Percentiles rank a stretch among this genome's conserved stretches.
These are phyloP conservation scores for Aspidiotus destructor DNA, from an alignment of 2,888 invertebrate genomes.

Conservation along the genomic window DNA sequence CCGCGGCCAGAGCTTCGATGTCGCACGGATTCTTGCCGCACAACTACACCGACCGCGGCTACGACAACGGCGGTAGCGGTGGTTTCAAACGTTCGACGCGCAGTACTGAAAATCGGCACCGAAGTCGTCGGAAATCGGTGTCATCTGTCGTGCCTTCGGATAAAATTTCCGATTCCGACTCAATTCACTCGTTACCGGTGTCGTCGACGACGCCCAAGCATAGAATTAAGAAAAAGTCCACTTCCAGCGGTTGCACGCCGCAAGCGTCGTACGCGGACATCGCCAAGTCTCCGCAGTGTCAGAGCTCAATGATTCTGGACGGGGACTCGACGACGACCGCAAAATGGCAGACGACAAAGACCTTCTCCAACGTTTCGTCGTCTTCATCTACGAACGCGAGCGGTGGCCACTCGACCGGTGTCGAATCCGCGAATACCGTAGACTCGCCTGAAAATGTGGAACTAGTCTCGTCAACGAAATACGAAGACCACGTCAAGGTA, in stretches of 20 bases:
- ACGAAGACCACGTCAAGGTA: slow-evolving; percentile 8
- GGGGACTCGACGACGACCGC: slow-evolving; percentile 11
- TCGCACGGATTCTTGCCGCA: slow-evolving; percentile 33
- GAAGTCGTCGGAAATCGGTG: slow-evolving; percentile 55
- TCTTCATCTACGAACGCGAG: slow-evolving; percentile 14
- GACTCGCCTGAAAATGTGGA: slow-evolving; percentile 12
- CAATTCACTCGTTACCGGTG: slow-evolving; percentile 72
- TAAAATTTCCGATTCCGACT: slow-evolving; percentile 68
- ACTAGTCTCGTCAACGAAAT: slow-evolving; percentile 3
- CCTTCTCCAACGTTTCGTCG: not conserved
- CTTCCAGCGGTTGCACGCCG: slow-evolving; percentile 42
- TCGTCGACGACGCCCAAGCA: slow-evolving; percentile 37
- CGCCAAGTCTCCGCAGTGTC: slow-evolving; percentile 47
- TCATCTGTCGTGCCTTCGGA: slow-evolving; percentile 73
- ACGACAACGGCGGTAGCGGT: slow-evolving; percentile 7
- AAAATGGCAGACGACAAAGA: slow-evolving; percentile 21
- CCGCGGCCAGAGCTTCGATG: slow-evolving; percentile 5
- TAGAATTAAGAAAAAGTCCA: slow-evolving; percentile 37
- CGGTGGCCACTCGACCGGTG: not conserved
- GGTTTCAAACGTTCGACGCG: slow-evolving; percentile 31
- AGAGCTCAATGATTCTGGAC: slow-evolving; percentile 26
- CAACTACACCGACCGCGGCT: slow-evolving; percentile 17
- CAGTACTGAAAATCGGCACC: slow-evolving; percentile 29
- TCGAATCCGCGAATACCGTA: slow-evolving; percentile 15
- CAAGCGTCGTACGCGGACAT: slow-evolving; percentile 73